Evolutionary conservation across 1,140 invertebrate species (phyloP), one percentile per base, ranked within the genome.

Genomic region (Aricia agestis): DNA sequence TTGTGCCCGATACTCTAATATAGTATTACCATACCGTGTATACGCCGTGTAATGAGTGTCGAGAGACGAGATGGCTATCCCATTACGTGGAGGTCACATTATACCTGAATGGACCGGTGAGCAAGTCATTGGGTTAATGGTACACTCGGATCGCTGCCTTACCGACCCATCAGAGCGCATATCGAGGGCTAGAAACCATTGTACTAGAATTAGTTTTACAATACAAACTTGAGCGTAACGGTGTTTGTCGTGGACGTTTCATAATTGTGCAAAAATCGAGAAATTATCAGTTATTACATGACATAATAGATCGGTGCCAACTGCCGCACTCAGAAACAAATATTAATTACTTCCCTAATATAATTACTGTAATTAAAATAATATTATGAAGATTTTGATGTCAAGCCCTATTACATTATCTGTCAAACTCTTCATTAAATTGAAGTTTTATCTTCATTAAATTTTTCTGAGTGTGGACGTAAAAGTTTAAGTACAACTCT

Each of bases 41-140:
- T 52, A n/a, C 13, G 18, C 13, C 7, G 17, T 52, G 42, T 57
- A 58, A 32, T 69, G 17, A 41, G 58, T 59, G 25, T 41, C n/a
- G 42, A 67, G 25, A 19, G 19, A 10, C 18, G 42, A 32, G 59
- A 36, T 32, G 58, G 77, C 63, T 76, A 80, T 85, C 76, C 72
- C 71, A 79, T 85, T 81, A 82, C 81, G 71, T 72, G 77, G 70
- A 75, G 42, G 45, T 69, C 67, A 76, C 72, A 74, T 66, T 19
- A 32, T 78, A 78, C 72, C 74, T 76, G 76, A 76, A 76, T 79
- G 81, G 78, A 72, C 77, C 79, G 83, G 80, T 84, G 83, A 85
- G 71, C 83, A 86, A 87, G 85, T 84, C 85, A 87, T 83, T 89
- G 78, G 87, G 87, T 89, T 82, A 89, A 84, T 85, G 74, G 84